phyloP scores from a whole-genome alignment of 2,113 vertebrate species.

The Cyanoramphus novaezelandiae region DNA sequence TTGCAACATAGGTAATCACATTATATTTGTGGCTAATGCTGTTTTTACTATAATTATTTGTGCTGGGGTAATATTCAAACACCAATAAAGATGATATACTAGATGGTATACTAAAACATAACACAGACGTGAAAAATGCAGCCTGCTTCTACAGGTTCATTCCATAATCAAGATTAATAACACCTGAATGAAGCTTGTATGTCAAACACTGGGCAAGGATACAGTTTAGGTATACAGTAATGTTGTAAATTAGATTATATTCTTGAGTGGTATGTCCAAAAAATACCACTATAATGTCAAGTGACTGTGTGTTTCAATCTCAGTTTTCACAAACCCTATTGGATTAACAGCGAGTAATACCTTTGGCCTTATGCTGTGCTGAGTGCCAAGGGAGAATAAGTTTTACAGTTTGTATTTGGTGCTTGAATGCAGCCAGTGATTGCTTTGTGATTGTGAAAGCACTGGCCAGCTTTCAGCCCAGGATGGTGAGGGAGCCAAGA shows the following conservation, averaged over 20 bases:
- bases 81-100: not conserved
- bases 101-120: not conserved
- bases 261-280: not conserved
- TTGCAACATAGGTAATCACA: not conserved
- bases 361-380: not conserved
- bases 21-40: not conserved
- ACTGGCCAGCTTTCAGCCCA: not conserved
- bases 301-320: not conserved
- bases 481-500: not conserved
- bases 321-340: not conserved
- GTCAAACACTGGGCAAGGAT: not conserved
- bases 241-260: not conserved
- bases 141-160: not conserved
- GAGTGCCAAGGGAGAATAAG: not conserved
- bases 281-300: not conserved
- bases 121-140: not conserved
- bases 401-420: not conserved
- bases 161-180: not conserved
- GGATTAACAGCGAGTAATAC: not conserved
- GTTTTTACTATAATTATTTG: not conserved
- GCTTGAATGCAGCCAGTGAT: not conserved
- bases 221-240: not conserved
- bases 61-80: not conserved
- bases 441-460: not conserved
- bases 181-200: not conserved